These are phyloP conservation scores for Trachelus iudaicus DNA, from an alignment of 2,888 invertebrate genomes.

Conservation along the genomic window DNA sequence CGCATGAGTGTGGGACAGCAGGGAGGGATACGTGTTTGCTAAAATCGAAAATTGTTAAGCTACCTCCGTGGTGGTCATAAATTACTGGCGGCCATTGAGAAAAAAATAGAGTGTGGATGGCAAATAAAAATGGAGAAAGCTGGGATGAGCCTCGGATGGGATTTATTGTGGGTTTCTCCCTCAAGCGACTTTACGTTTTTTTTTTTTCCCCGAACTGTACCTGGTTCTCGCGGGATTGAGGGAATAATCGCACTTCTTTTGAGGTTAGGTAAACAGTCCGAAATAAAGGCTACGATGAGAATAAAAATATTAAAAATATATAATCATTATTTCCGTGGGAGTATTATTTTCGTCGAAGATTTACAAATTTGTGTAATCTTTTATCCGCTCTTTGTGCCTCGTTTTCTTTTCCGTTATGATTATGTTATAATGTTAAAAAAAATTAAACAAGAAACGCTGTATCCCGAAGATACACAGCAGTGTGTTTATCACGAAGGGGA, in stretches of 20 bases:
- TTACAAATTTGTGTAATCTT: too few relatives aligned
- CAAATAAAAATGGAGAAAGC: too few relatives aligned
- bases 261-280: too few relatives aligned
- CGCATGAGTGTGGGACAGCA: background rate
- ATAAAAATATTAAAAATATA: too few relatives aligned
- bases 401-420: background rate
- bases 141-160: too few relatives aligned
- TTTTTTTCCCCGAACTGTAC: background rate
- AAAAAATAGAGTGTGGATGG: background rate
- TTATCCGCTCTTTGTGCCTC: background rate
- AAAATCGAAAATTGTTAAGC: conserved; percentile 36
- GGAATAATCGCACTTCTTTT: background rate
- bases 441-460: background rate
- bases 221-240: background rate
- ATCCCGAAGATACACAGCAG: background rate
- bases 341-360: too few relatives aligned
- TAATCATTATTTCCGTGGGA: too few relatives aligned
- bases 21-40: background rate
- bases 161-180: too few relatives aligned
- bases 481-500: background rate
- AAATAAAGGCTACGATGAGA: too few relatives aligned
- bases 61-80: conserved; percentile 29
- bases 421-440: background rate
- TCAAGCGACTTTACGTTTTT: background rate
- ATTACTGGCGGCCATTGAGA: conserved; percentile 17